Evolutionary conservation across 2,888 invertebrate genomes (phyloP).

Genomic region (Drosophila sordidapex): DNA sequence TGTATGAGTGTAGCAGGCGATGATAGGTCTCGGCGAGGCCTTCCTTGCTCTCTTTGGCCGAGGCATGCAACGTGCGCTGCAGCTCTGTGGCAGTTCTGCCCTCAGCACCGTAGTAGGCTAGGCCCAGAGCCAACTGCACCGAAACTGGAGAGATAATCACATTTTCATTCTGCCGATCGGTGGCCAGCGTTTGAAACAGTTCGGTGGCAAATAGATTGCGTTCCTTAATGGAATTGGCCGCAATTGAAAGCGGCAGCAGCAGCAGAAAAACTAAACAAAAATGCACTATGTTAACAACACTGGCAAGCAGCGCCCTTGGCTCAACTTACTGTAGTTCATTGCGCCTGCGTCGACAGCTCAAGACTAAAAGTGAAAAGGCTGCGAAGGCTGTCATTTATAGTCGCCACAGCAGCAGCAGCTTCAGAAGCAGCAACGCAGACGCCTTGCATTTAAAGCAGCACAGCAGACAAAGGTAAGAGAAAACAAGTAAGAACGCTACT

Average conservation of each 20-base stretch:
- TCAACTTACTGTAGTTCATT: conserved; percentile 65
- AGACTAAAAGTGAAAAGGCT: conserved; percentile 75
- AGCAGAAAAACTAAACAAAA: conserved; percentile 27
- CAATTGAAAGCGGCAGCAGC: conserved; percentile 34
- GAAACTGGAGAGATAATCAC: conserved; percentile 82
- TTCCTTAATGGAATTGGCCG: conserved; percentile 73
- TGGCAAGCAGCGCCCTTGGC: not conserved
- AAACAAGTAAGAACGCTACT: conserved; percentile 12
- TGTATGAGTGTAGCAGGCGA: conserved; percentile 77
- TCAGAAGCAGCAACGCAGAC: conserved; percentile 38
- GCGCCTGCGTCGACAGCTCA: conserved; percentile 69
- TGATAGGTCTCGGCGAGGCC: conserved; percentile 80
- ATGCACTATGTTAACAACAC: not conserved
- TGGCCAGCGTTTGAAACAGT: conserved; percentile 80
- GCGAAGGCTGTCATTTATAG: conserved; percentile 71
- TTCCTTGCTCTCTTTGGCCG: conserved; percentile 78
- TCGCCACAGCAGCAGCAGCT: conserved; percentile 34
- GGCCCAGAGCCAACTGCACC: conserved; percentile 77
- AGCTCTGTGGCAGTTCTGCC: conserved; percentile 76
- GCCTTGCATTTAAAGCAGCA: conserved; percentile 65
- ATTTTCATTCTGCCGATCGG: conserved; percentile 77
- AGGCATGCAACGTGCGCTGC: conserved; percentile 77
- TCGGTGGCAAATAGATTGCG: conserved; percentile 82
- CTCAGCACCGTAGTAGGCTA: conserved; percentile 80
- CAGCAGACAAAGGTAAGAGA: conserved; percentile 24